Percentiles rank a stretch among this genome's conserved stretches.
phyloP scores from a whole-genome alignment of 2,113 vertebrate species.

The Actenoides lindsayi region DNA sequence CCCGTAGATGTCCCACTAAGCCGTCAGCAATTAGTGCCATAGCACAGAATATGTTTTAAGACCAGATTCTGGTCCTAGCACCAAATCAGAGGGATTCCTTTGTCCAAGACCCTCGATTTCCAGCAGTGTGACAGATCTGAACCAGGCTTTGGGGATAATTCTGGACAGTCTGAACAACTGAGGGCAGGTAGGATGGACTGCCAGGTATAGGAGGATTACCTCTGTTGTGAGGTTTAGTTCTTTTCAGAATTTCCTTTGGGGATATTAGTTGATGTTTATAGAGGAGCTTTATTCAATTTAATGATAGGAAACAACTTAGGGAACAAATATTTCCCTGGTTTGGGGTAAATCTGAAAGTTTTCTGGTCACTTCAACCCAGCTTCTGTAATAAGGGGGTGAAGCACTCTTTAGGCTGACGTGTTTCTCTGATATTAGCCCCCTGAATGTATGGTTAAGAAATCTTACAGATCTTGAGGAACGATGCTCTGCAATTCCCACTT shows the following conservation, averaged over 20 bases:
- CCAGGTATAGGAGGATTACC: neutral
- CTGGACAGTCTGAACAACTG: conserved; percentile 21
- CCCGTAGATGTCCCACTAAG: neutral
- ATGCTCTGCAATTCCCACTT: neutral
- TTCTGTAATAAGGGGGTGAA: conserved; percentile 51
- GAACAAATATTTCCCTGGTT: conserved; percentile 35
- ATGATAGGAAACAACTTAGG: conserved; percentile 45
- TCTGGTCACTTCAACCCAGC: conserved; percentile 40
- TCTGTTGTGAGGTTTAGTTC: neutral
- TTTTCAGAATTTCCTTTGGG: neutral
- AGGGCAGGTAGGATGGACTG: neutral
- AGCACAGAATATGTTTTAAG: neutral
- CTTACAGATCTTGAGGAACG: neutral
- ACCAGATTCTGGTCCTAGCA: neutral
- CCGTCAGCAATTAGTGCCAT: neutral
- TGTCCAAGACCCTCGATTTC: neutral
- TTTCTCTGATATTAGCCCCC: conserved; percentile 22
- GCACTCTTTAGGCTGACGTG: neutral
- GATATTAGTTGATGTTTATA: conserved; percentile 13
- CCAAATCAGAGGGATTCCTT: neutral
- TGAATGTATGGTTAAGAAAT: neutral
- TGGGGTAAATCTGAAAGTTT: conserved; percentile 55
- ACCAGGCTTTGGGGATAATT: neutral
- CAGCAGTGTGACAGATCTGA: neutral
- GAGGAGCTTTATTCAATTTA: conserved; percentile 52